Base-by-base conservation (phyloP, 2,797 vertebrate species). In the Podarcis siculus region DNA sequence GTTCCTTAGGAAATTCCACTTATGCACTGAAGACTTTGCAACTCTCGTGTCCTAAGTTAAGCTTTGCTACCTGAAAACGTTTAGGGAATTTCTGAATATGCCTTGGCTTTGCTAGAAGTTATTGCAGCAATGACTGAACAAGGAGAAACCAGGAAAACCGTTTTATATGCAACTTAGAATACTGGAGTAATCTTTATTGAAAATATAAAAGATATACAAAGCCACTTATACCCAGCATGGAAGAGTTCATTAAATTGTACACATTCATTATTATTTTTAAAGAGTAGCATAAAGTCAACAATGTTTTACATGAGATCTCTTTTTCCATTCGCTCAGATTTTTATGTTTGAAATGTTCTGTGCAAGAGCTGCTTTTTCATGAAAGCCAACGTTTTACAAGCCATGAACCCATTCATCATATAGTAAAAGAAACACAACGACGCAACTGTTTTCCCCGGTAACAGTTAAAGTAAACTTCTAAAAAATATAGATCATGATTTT, bases 321-420 rank as follows among this genome's bases (percentile, higher is more conserved):
- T 92, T 92, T 94, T 92, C 90, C 89, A 92, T 94, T 92, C 91
- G 94, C 91, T 93, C 94, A 23, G 1, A 92, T 58, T 8, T 39
- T 95, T 92, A 27, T 23, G 58, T 89, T 93, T 87, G 95, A 97
- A 97, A 98, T 97, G 97, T 98, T 98, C 98, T 98, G 97, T 98
- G 97, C 98, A 96, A 98, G 97, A 98, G 97, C 95, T 96, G 93
- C 94, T 94, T 95, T 92, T 94, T 64, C 91, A 96, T 92, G 91
- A 95, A 95, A 95, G 92, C 88, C 93, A 96, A 91, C 89, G 91
- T 95, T 95, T 94, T 91, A 94, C 93, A 94, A 95, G 95, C 96
- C 92, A 95, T 94, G 75, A 92, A 94, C 92, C 96, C 97, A 95
- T 97, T 96, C 95, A 95, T 97, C 93, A 95, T 93, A 96, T 95